A percentile compares a stretch with the other conserved stretches of the same genome.
Evolutionary conservation across 1,140 invertebrate species (phyloP).

Genomic region (Cherax quadricarinatus): DNA sequence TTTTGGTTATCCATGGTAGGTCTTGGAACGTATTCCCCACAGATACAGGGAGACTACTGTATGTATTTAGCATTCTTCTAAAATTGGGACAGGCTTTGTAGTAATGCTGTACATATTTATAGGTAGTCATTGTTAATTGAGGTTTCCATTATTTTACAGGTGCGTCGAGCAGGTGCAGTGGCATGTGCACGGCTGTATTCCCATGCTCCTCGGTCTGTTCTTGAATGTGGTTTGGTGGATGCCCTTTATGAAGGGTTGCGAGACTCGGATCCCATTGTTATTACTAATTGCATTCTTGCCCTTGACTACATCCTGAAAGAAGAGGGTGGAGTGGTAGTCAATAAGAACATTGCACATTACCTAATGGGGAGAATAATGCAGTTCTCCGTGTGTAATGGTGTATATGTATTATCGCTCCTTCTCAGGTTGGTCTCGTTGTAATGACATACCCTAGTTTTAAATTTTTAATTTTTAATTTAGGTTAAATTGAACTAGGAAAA

Average conservation of each 20-base stretch:
- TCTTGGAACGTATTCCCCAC: no score
- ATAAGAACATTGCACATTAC: conserved; percentile 59
- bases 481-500: neutral
- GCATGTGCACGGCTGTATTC: conserved; percentile 33
- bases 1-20: no score
- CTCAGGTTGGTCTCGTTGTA: conserved; percentile 31
- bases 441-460: neutral
- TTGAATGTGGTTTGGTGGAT: conserved; percentile 38
- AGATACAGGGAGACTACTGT: no score
- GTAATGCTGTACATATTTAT: neutral
- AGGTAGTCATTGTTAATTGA: neutral
- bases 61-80: no score
- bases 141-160: conserved; percentile 11
- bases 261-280: conserved; percentile 59
- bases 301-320: conserved; percentile 42
- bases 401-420: conserved; percentile 50
- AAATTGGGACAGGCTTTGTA: no score
- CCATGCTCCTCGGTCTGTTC: conserved; percentile 28
- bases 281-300: conserved; percentile 49
- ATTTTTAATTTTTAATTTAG: neutral
- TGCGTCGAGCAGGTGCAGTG: conserved; percentile 49
- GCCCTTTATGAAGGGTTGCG: conserved; percentile 49
- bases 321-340: conserved; percentile 56
- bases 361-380: conserved; percentile 54
- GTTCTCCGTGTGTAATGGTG: conserved; percentile 58